Base-by-base conservation (phyloP, 1,140 invertebrate genomes). In the Philotrypesis tridentata region DNA sequence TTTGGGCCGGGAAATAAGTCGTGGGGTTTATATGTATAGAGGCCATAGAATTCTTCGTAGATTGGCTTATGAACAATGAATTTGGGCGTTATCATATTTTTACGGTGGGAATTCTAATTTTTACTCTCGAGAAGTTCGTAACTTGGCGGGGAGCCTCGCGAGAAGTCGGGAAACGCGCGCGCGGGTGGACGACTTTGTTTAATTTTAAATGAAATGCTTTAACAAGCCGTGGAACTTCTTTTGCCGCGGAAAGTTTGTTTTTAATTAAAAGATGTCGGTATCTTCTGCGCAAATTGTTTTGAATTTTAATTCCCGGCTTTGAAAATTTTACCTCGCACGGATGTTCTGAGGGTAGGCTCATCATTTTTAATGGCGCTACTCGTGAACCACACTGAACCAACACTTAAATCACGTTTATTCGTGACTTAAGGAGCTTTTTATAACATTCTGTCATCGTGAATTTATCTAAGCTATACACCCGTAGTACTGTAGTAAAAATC, bases 201-300 rank as follows among this genome's bases (percentile, higher is more conserved):
- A 55, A 55, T 55, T 55, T 55, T 55, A 55, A 17, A 55, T 55
- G 48, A 55, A 55, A 55, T 17, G n/a, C n/a, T 55, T 55, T 55
- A 55, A 55, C 48, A 55, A 55, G 48, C 48, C n/a, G 21, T 7
- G 48, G 17, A 55, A 55, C 17, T 55, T 55, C 48, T 55, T 55
- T 55, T 55, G 48, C 48, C 6, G 48, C 17, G 17, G 29, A 68
- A 68, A 68, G 67, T 68, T 68, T 68, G 31, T 68, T 68, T 68
- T 68, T 68, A 68, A 68, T 68, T 68, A 68, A 31, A 68, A 68
- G 29, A 55, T 21, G 48, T 55, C 48, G 31, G 67, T 68, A 27
- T 29, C 17, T 33, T 68, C 67, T 37, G 29, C 31, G 31, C 17
- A 33, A 33, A 33, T 68, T 55, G 48, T 55, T 55, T 55, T 55